Percentiles rank a stretch among this genome's conserved stretches.
phyloP scores from a whole-genome alignment of 1,140 invertebrate species.

The Hormaphis cornu region DNA sequence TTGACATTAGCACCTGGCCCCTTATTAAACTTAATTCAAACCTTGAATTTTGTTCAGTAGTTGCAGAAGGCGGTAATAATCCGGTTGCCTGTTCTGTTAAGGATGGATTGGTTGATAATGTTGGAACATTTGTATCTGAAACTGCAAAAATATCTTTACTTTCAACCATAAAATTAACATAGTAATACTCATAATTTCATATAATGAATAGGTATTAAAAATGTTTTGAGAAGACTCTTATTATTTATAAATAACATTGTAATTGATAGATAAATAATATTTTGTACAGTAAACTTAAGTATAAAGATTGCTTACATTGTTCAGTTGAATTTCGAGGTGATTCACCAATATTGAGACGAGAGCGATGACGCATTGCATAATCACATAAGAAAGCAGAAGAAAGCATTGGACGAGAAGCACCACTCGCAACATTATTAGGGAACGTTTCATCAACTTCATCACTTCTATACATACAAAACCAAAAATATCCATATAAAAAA shows the following conservation, averaged over 20 bases:
- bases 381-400: constrained; percentile 3
- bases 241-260: too few relatives aligned
- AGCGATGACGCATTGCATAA: background rate
- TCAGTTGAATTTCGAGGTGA: background rate
- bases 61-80: background rate
- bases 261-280: too few relatives aligned
- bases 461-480: background rate
- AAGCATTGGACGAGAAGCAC: constrained; percentile 12
- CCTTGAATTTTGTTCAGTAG: constrained; percentile 11
- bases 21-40: background rate
- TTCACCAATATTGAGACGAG: background rate
- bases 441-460: constrained; percentile 23
- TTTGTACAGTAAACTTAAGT: background rate
- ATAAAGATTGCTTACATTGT: background rate
- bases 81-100: background rate
- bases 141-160: background rate
- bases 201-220: too few relatives aligned
- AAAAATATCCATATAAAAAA: background rate
- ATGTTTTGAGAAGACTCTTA: too few relatives aligned
- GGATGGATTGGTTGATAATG: background rate
- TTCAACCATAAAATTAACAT: background rate
- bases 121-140: background rate
- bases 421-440: constrained; percentile 24
- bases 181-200: too few relatives aligned
- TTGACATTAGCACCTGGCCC: too few relatives aligned